Percentiles rank a stretch among this genome's conserved stretches.
phyloP scores from a whole-genome alignment of 35 echinoderm and acorn worm species.

The Amphiura filiformis region DNA sequence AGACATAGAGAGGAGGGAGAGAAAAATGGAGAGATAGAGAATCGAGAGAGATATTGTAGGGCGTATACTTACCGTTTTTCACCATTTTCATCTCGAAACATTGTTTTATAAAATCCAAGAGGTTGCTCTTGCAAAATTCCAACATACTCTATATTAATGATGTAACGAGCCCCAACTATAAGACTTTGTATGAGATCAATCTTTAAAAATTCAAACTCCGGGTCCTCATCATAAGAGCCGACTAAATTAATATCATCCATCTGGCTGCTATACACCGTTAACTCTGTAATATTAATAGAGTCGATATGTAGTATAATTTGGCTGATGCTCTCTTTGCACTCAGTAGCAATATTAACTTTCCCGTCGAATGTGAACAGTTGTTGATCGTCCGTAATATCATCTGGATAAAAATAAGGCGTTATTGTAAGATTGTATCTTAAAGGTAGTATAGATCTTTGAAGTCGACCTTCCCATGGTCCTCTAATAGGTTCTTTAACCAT shows the following conservation, averaged over 20 bases:
- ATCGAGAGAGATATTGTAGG: neutral
- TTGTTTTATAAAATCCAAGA: constrained; percentile 10
- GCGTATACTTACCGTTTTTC: neutral
- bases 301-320: neutral
- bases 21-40: no score
- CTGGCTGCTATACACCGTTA: neutral
- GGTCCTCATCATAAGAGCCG: neutral
- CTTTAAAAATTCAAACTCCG: neutral
- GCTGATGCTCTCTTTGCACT: constrained; percentile 10
- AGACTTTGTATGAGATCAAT: neutral
- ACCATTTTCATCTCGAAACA: neutral
- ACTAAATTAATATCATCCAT: neutral
- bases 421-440: constrained; percentile 24
- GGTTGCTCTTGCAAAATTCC: neutral
- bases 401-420: constrained; percentile 27
- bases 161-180: neutral
- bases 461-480: constrained; percentile 15
- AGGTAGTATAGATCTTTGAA: constrained; percentile 12
- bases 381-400: constrained; percentile 1
- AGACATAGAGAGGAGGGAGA: no score
- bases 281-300: neutral
- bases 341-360: constrained; percentile 24
- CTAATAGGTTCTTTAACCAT: neutral
- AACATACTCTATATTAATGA: neutral
- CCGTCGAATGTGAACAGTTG: constrained; percentile 52